Evolutionary conservation across 2,888 invertebrate genomes (phyloP), one percentile per base, ranked within the genome.

Genomic region (Lithophane leautieri): DNA sequence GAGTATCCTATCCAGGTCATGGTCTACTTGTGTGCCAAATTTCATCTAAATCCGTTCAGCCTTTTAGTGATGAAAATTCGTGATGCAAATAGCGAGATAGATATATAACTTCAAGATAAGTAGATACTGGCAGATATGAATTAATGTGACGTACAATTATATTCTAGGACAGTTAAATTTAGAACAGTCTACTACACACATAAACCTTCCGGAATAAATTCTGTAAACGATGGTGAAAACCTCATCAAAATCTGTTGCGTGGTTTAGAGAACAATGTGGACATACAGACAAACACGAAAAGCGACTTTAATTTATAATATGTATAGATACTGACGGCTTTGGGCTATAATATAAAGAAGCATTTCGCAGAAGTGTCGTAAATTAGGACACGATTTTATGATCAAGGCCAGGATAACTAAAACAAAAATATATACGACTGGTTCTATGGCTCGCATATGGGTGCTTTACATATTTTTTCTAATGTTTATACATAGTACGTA

Each of bases 101-200:
- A 78, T 81, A 52, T 81, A 52, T 63, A 81, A 56, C 50, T 25
- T 22, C 2, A n/a, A 81, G 50, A 78, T 78, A 58, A 58, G 34
- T 25, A 34, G 54, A 77, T 81, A 63, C 50, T 73, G 74, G 12
- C 81, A 58, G 74, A 63, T 63, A 56, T n/a, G 47, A n/a, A 7
- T 34, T 34, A 34, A 25, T 12, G 14, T 63, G 42, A 19, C 75
- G n/a, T 62, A 44, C 7, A 52, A 34, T 42, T 42, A 2, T 34
- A 44, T 61, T 25, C 34, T 63, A 56, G 50, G 19, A 72, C 25
- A 25, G 14, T 50, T 63, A 12, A 19, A 44, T 63, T n/a, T 50
- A 42, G 61, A 47, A 54, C 73, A 3, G 11, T 19, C 4, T 28
- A 19, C 11, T 56, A 6, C 40, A 34, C 34, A 34, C 34, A 34